phyloP scores from a whole-genome alignment of 2,113 vertebrate species.

The Calonectris borealis region DNA sequence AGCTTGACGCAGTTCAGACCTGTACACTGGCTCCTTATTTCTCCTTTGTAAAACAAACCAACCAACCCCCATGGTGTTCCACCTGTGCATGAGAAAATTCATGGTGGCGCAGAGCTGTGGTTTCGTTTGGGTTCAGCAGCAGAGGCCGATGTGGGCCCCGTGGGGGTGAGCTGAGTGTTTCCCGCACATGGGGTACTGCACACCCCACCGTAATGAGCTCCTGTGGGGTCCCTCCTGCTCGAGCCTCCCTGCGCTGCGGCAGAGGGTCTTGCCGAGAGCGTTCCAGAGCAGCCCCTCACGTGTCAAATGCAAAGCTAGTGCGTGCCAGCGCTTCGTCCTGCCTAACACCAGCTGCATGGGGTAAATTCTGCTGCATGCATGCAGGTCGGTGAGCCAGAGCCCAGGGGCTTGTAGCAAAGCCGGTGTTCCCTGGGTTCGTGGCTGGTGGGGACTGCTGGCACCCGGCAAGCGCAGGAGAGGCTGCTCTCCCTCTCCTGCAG shows the following conservation, averaged over 20 bases:
- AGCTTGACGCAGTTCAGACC: not conserved
- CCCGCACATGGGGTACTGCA: accelerated
- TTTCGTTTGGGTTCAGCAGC: accelerated
- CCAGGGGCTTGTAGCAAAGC: accelerated
- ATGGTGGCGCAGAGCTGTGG: not conserved
- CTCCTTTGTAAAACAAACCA: not conserved
- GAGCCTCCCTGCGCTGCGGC: accelerated
- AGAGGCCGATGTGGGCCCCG: not conserved
- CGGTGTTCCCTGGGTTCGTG: not conserved
- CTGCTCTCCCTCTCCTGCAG: not conserved
- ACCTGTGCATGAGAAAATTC: not conserved
- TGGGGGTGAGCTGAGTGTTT: not conserved
- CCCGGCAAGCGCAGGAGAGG: accelerated
- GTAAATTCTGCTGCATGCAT: not conserved
- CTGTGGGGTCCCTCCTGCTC: not conserved
- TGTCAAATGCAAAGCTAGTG: not conserved
- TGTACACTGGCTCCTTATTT: not conserved
- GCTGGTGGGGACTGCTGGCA: not conserved
- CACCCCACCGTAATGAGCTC: not conserved
- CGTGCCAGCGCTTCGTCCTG: accelerated
- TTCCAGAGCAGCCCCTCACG: not conserved
- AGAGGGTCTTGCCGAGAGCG: not conserved
- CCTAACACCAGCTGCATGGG: not conserved
- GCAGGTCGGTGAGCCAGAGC: not conserved
- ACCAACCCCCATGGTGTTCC: not conserved